phyloP scores from a whole-genome alignment of 2,797 vertebrate genomes.

The Characodon lateralis region DNA sequence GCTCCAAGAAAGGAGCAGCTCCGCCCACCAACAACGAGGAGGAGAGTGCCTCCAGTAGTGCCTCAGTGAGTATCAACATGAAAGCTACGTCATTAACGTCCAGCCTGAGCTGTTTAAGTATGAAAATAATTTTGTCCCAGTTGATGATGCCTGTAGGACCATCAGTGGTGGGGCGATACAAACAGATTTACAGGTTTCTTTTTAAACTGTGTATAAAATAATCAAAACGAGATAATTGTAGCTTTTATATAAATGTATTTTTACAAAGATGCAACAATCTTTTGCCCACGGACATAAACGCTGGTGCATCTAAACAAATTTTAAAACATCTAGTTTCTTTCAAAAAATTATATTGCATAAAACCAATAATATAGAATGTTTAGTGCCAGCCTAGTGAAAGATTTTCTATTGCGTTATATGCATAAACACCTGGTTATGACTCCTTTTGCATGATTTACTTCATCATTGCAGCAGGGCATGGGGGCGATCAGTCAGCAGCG shows the following conservation, averaged over 20 bases:
- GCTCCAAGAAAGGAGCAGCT: conserved; percentile 86
- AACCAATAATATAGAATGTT: too few species aligned
- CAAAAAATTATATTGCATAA: too few species aligned
- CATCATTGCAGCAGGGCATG: too few species aligned
- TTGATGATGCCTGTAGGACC: not conserved
- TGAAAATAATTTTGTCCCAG: not conserved
- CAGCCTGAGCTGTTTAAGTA: not conserved
- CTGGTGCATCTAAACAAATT: too few species aligned
- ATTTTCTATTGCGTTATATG: too few species aligned
- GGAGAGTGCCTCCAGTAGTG: conserved; percentile 90
- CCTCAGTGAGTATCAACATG: conserved; percentile 81
- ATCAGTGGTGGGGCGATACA: not conserved
- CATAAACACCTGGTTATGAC: too few species aligned
- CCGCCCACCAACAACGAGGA: conserved; percentile 90
- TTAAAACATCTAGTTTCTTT: too few species aligned
- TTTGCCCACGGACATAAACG: not conserved
- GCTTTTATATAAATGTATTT: not conserved
- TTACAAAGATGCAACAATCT: not conserved
- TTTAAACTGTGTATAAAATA: not conserved
- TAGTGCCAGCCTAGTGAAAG: too few species aligned
- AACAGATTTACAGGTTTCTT: not conserved
- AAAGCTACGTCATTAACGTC: too few species aligned
- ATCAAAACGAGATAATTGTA: not conserved
- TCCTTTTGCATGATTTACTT: too few species aligned
- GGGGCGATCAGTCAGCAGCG: too few species aligned